Conservation (phyloP, 2,797 vertebrate genomes). For the Mus spretus region DNA sequence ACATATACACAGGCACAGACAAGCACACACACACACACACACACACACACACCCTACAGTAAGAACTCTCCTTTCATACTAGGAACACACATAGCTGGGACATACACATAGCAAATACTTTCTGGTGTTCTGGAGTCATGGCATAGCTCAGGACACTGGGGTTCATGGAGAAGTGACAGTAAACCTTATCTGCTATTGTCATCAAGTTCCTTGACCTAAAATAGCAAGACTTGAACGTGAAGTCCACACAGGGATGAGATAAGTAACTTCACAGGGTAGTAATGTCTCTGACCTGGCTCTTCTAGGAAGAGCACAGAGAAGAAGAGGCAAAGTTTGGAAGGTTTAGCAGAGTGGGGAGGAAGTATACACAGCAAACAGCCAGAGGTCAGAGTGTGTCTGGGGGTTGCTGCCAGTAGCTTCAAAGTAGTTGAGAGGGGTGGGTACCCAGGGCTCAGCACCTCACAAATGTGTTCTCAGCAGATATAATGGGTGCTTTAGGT, state of each 20-base stretch:
- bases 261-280: fast-evolving
- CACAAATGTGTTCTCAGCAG: background rate
- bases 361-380: fast-evolving
- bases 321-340: fast-evolving
- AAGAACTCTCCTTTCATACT: background rate
- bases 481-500: background rate
- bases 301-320: background rate
- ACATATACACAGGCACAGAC: fast-evolving
- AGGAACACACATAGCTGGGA: background rate
- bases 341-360: background rate
- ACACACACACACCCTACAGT: too few relatives aligned
- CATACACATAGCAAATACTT: fast-evolving
- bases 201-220: background rate
- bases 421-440: fast-evolving
- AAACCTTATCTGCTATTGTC: background rate
- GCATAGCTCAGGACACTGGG: too few relatives aligned
- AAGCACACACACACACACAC: background rate
- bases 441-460: background rate
- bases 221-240: background rate
- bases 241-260: background rate
- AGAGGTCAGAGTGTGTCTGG: background rate
- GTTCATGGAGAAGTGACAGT: background rate
- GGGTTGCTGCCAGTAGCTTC: background rate
- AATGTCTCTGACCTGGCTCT: background rate
- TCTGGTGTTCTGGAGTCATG: background rate